phyloP scores from a whole-genome alignment of 2,113 vertebrate species.

The Syrrhaptes paradoxus region DNA sequence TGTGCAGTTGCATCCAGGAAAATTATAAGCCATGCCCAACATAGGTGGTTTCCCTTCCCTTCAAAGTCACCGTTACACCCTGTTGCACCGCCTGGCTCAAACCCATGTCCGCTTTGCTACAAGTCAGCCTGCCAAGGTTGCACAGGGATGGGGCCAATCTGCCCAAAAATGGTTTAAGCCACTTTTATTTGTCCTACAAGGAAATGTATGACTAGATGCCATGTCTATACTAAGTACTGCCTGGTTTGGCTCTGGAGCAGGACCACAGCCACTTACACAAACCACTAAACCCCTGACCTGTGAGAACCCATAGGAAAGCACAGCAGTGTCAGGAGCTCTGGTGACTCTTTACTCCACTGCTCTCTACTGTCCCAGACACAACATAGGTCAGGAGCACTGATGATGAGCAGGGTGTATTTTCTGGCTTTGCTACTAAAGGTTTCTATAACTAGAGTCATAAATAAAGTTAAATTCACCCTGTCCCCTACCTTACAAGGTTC shows the following conservation, averaged over 20 bases:
- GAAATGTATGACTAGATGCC: conserved; percentile 14
- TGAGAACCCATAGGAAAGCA: background rate
- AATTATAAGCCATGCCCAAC: background rate
- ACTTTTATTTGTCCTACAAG: background rate
- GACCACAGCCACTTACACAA: conserved; percentile 19
- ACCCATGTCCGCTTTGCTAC: background rate
- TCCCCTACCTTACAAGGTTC: background rate
- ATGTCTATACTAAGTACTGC: background rate
- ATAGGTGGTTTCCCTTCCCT: background rate
- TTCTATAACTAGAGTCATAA: background rate
- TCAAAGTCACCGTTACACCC: background rate
- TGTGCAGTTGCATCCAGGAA: background rate
- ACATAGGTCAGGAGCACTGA: background rate
- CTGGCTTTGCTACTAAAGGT: background rate
- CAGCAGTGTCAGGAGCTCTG: background rate
- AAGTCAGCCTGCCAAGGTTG: background rate
- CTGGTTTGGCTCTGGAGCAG: conserved; percentile 37
- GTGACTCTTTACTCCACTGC: background rate
- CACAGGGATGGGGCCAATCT: background rate
- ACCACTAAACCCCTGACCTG: conserved; percentile 15
- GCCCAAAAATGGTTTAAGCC: background rate
- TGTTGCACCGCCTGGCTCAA: background rate
- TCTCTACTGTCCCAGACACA: background rate
- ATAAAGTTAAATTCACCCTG: background rate
- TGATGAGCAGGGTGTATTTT: background rate